Conservation (phyloP, 2,888 invertebrate genomes). For the Melanostoma mellinum region DNA sequence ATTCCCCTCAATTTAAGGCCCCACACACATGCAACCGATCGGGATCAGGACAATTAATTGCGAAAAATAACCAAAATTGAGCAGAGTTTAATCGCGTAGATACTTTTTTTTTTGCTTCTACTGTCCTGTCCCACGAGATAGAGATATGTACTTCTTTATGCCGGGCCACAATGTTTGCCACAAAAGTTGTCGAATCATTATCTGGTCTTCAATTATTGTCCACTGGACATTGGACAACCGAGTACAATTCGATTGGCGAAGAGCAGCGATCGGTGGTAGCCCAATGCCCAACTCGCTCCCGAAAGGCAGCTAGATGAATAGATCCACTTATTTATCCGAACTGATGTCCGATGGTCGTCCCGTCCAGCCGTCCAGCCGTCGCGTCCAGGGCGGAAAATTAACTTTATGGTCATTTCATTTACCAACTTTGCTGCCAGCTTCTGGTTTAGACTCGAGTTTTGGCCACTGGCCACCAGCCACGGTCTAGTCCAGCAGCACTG, state of each 20-base stretch:
- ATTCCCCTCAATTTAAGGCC: conserved; percentile 55
- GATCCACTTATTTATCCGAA: conserved; percentile 64
- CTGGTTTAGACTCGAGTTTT: conserved; percentile 56
- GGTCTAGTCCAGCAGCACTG: conserved; percentile 18
- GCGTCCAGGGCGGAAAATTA: conserved; percentile 56
- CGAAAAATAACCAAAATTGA: conserved; percentile 65
- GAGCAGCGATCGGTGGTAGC: conserved; percentile 25
- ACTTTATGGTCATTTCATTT: conserved; percentile 70
- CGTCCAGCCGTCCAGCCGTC: not conserved
- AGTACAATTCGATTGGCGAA: conserved; percentile 39
- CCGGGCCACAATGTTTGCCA: conserved; percentile 57
- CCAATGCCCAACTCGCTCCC: conserved; percentile 5
- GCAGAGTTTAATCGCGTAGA: conserved; percentile 51
- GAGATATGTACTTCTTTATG: not conserved
- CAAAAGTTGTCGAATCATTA: conserved; percentile 68
- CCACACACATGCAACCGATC: conserved; percentile 7
- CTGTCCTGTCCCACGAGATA: not conserved
- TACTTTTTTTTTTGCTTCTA: conserved; percentile 10
- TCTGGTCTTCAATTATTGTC: conserved; percentile 72
- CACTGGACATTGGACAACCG: conserved; percentile 49
- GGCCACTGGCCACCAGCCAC: conserved; percentile 63
- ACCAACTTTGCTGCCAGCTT: conserved; percentile 47
- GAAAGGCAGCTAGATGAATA: conserved; percentile 60
- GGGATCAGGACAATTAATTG: conserved; percentile 63
- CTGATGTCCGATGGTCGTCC: conserved; percentile 43